Conservation (phyloP, 2,888 invertebrate species). For the Rhogogaster chlorosoma region DNA sequence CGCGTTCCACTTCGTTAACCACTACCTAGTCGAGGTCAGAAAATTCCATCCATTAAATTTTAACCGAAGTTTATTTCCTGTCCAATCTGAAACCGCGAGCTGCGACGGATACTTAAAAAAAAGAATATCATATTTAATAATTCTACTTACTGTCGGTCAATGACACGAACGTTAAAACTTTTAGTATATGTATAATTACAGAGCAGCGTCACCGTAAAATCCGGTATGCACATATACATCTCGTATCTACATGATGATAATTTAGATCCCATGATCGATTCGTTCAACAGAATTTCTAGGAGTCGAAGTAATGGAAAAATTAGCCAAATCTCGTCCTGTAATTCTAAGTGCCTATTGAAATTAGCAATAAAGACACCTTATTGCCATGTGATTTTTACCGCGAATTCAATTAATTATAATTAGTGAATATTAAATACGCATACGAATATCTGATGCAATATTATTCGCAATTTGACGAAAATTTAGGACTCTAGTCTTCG, state of each 20-base stretch:
- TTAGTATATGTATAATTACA: not conserved
- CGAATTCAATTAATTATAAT: not conserved
- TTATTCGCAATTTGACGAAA: not conserved
- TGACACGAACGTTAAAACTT: not conserved
- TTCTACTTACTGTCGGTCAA: not conserved
- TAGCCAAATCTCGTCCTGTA: not conserved
- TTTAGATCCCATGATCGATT: not conserved
- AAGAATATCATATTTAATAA: not conserved
- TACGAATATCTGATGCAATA: not conserved
- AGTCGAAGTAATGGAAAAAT: not conserved
- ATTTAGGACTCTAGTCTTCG: not conserved
- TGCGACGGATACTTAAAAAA: not conserved
- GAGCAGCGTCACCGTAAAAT: not conserved
- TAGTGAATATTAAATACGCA: not conserved
- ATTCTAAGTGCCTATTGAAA: not conserved
- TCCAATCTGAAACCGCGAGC: not conserved
- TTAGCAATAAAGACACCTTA: not conserved
- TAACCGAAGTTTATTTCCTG: not conserved
- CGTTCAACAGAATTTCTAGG: not conserved
- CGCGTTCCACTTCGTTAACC: conserved; percentile 17
- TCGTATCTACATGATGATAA: not conserved
- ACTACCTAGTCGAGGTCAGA: not conserved
- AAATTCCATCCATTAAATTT: not conserved
- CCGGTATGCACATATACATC: not conserved
- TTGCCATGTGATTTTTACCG: not conserved